Evolutionary conservation across 2,797 vertebrate genomes (phyloP).

Genomic region (Enteromius thamalakanensis): DNA sequence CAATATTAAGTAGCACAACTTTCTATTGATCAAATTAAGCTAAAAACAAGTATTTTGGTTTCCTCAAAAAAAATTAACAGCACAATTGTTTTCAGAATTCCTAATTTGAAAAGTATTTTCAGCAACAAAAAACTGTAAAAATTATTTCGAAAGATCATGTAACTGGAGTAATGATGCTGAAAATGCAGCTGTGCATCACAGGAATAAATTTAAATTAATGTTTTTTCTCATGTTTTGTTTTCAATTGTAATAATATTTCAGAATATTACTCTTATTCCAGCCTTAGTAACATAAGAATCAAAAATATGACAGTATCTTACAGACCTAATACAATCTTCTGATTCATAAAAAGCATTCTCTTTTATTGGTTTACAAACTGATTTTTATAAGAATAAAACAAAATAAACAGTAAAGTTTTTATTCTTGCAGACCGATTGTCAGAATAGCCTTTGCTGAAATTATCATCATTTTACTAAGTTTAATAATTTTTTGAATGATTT

Average conservation of each 20-base stretch:
- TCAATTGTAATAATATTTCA: neutral
- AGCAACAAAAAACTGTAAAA: neutral
- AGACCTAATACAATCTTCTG: too few species aligned
- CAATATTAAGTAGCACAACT: neutral
- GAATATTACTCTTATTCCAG: neutral
- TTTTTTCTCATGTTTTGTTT: neutral
- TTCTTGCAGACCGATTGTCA: neutral
- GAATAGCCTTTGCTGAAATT: neutral
- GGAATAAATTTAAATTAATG: neutral
- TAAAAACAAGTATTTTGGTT: neutral
- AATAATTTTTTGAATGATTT: neutral
- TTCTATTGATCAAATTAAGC: neutral
- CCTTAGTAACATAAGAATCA: neutral
- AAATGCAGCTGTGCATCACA: neutral
- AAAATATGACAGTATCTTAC: neutral
- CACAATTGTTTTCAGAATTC: neutral
- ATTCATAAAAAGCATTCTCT: neutral
- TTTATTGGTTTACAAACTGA: neutral
- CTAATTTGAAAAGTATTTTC: neutral
- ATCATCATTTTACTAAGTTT: neutral
- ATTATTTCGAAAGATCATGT: neutral
- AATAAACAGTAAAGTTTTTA: neutral
- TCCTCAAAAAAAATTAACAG: neutral
- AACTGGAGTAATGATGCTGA: neutral
- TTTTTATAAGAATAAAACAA: neutral